A percentile compares a stretch with the other conserved stretches of the same genome.
Evolutionary conservation across 2,797 vertebrate genomes (phyloP).

Genomic region (Rhinella marina): DNA sequence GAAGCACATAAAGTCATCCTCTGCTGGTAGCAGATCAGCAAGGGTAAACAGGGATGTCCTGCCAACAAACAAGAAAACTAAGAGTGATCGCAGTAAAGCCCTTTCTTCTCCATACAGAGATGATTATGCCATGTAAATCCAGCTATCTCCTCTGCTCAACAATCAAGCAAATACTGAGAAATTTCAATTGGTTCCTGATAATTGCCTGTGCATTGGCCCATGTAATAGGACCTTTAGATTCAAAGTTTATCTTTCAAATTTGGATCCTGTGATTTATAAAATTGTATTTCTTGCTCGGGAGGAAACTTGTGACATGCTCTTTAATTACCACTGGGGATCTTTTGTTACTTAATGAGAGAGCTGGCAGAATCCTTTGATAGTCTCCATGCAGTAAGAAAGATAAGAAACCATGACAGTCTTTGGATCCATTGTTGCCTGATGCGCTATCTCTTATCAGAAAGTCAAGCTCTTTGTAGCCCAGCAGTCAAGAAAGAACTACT

Average conservation of each 20-base stretch:
- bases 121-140: too few relatives aligned
- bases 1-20: too few relatives aligned
- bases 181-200: too few relatives aligned
- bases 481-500: constrained; percentile 16
- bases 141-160: too few relatives aligned
- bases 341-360: constrained; percentile 43
- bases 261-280: constrained; percentile 23
- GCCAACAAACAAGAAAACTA: too few relatives aligned
- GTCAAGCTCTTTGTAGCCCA: constrained; percentile 49
- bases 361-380: constrained; percentile 23
- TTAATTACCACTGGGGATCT: constrained; percentile 35
- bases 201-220: too few relatives aligned
- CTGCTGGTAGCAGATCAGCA: too few relatives aligned
- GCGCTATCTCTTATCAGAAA: constrained; percentile 54
- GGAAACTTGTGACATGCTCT: constrained; percentile 7
- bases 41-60: too few relatives aligned
- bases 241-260: constrained; percentile 29
- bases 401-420: constrained; percentile 30
- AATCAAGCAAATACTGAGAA: too few relatives aligned
- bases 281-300: constrained; percentile 14
- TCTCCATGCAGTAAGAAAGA: constrained; percentile 28
- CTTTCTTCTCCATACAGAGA: too few relatives aligned
- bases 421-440: constrained; percentile 42
- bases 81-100: too few relatives aligned
- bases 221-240: background rate